Evolutionary conservation across 1,140 invertebrate species (phyloP), one percentile per base, ranked within the genome.

Genomic region (Sycobia sp.): DNA sequence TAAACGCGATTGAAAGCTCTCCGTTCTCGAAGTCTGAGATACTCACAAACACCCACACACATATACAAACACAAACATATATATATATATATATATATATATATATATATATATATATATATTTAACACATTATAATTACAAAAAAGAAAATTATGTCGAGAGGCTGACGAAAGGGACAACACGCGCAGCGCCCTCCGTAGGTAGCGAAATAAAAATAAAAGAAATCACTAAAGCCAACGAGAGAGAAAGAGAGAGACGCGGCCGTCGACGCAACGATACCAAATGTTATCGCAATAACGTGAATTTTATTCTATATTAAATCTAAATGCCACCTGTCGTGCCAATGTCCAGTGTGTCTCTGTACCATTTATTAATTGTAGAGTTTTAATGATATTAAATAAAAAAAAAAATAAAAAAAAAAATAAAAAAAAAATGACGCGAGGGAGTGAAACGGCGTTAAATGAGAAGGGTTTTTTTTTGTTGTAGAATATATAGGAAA

Each of bases 291-390:
- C 79, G 80, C 80, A 82, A 82, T 82, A 82, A 82, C 80, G 77
- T 81, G 81, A 82, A 81, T 80, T 81, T 82, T 82, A 81, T 82
- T 82, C 78, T 82, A 80, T 80, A 82, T 82, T 81, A 82, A 80
- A 81, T 80, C 76, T 81, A 81, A 80, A 81, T 79, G 80, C 80
- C 80, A 82, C 80, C 80, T 80, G 79, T 81, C 80, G 80, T 82
- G 80, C 80, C 79, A 82, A 82, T 82, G 80, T 81, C 79, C 77
- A 82, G 76, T 80, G 78, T 82, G 78, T 82, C 76, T 81, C 80
- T 81, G 78, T 80, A 81, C 75, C 79, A 80, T 78, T 81, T 80
- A 79, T 73, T 79, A 79, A 80, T 72, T 76, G 72, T 82, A 81
- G 77, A 67, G 78, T 80, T 78, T 76, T 79, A 78, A 53, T 59